Conservation (phyloP, 1,140 invertebrate species). For the Anoplophora glabripennis region DNA sequence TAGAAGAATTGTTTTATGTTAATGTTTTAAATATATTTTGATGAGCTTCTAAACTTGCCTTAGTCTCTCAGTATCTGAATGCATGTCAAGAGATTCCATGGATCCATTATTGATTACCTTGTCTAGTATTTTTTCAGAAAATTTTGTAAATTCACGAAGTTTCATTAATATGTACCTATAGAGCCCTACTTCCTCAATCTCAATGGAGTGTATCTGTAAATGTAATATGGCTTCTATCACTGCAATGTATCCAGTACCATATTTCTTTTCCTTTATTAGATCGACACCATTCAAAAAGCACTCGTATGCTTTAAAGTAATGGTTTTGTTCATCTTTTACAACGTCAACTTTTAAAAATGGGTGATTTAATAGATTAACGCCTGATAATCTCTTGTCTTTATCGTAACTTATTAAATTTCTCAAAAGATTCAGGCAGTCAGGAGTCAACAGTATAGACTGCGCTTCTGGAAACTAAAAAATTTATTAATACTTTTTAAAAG, state of each 20-base stretch:
- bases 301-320: neutral
- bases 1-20: neutral
- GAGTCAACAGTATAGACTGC: neutral
- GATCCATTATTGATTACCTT: neutral
- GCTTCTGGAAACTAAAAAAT: slow-evolving; percentile 8
- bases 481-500: neutral
- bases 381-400: neutral
- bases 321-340: neutral
- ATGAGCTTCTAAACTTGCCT: neutral
- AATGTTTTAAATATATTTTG: too few relatives aligned
- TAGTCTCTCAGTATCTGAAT: neutral
- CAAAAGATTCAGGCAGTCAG: slow-evolving; percentile 3
- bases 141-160: neutral
- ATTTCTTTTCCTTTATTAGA: neutral
- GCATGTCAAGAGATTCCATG: neutral
- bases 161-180: neutral
- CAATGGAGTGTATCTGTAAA: neutral
- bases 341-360: slow-evolving; percentile 6
- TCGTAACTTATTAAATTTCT: slow-evolving; percentile 11
- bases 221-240: neutral
- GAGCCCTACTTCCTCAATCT: neutral
- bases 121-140: neutral
- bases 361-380: slow-evolving; percentile 3
- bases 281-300: neutral
- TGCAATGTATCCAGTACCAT: neutral